A percentile compares a stretch with the other conserved stretches of the same genome.
Conservation (phyloP, 2,888 invertebrate genomes). For the Amblyteles armatorius region DNA sequence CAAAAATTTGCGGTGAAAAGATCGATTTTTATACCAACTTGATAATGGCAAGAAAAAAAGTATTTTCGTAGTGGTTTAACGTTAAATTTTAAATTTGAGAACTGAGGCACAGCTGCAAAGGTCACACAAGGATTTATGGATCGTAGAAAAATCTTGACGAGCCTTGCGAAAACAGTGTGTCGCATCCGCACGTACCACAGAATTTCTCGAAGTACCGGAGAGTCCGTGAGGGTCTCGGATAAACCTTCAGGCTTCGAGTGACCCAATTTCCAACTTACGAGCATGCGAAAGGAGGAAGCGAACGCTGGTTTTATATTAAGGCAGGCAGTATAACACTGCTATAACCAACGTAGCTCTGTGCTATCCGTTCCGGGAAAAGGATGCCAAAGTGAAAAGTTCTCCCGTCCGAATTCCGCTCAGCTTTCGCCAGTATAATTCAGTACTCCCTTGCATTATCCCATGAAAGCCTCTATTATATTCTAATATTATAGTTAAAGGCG, state of each 20-base stretch:
- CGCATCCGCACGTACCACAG: constrained; percentile 1
- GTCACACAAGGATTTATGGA: not conserved
- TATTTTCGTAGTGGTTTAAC: not conserved
- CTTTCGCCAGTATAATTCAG: too few species aligned
- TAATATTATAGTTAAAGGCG: not conserved
- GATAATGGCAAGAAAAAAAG: not conserved
- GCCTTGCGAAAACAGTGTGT: not conserved
- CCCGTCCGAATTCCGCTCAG: not conserved
- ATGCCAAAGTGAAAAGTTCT: not conserved
- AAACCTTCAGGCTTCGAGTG: not conserved
- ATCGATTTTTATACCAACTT: not conserved
- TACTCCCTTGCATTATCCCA: too few species aligned
- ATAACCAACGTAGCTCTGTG: not conserved
- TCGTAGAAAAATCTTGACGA: not conserved
- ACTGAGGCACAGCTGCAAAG: not conserved
- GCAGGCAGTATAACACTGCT: not conserved
- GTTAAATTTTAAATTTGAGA: not conserved
- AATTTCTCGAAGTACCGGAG: not conserved
- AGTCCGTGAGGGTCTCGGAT: not conserved
- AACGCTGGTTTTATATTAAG: not conserved
- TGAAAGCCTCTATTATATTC: not conserved
- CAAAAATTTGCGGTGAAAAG: not conserved
- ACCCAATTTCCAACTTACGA: constrained; percentile 10
- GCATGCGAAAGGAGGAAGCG: not conserved
- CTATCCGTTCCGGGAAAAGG: not conserved